Base-by-base conservation (phyloP, 2,113 vertebrate species). In the Spilogale gracilis region DNA sequence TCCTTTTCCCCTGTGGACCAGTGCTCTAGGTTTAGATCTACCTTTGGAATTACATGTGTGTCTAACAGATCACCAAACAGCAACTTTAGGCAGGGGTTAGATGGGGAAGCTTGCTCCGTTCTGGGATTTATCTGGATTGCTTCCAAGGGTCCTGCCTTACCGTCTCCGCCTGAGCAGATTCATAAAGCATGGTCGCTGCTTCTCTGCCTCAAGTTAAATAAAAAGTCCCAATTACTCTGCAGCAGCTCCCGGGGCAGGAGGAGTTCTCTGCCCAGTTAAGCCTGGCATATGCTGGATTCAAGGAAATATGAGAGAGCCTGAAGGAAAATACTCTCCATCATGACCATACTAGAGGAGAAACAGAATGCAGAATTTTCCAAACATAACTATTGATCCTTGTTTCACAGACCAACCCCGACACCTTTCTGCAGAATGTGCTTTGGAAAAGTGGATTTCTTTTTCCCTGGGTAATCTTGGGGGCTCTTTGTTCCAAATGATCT, bases 291-390 rank as follows among this genome's bases (percentile, higher is more conserved):
- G 81, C 21, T 45, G 38, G 85, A 43, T 81, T 81, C 71, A 71
- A 92, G 63, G 52, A 95, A 93, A 60, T 32, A 84, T 38, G 48
- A 92, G 45, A 54, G 54, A 85, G 6, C 13, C 10, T 23, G 38
- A 88, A 91, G 45, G 71, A 63, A 93, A 90, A 88, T 38, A 50
- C 10, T 27, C 6, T 38, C 20, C 11, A 45, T 67, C n/a, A 12
- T 82, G 32, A 95, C 91, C 58, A 89, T 20, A 45, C 27, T n/a
- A 82, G 3, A 60, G 58, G 27, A 94, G 60, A 96, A 58, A 85
- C 2, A 71, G 21, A 65, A 67, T 21, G 23, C 45, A 82, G 10
- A 92, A 63, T 38, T 92, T 38, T 60, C 56, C 67, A 60, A 54
- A 63, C 5, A 18, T 50, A 54, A 73, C 80, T 18, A 69, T n/a